phyloP scores from a whole-genome alignment of 2,888 invertebrate species.

The Ophion obscuratus region DNA sequence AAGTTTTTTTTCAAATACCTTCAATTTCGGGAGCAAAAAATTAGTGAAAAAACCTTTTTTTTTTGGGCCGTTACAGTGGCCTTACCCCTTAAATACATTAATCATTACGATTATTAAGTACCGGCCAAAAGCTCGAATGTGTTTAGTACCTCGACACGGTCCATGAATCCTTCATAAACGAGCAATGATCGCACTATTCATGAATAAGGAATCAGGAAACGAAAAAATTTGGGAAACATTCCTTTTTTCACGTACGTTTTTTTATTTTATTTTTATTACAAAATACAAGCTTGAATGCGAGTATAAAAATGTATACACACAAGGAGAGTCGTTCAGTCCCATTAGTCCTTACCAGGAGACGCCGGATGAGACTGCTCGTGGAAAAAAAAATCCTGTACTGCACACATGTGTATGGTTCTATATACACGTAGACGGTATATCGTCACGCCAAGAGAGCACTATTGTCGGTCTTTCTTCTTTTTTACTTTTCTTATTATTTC shows the following conservation, averaged over 20 bases:
- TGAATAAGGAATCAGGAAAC: background rate
- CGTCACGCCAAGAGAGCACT: slow-evolving; percentile 30
- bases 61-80: too few species aligned
- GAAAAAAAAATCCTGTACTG: slow-evolving; percentile 16
- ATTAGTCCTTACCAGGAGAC: slow-evolving; percentile 44
- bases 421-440: slow-evolving; percentile 10
- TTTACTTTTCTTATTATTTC: slow-evolving; percentile 8
- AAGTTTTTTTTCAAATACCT: too few species aligned
- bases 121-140: background rate
- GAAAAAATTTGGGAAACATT: background rate
- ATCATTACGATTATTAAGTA: background rate
- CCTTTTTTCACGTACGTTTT: background rate
- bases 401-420: background rate
- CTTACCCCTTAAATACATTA: background rate
- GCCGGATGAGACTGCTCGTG: slow-evolving; percentile 22
- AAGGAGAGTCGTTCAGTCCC: slow-evolving; percentile 51
- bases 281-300: slow-evolving; percentile 25
- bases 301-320: slow-evolving; percentile 61
- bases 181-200: background rate
- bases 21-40: too few species aligned
- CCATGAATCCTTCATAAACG: too few species aligned
- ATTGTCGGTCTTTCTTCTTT: slow-evolving; percentile 9
- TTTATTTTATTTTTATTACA: slow-evolving; percentile 58
- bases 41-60: too few species aligned
- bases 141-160: too few species aligned